These are phyloP conservation scores for Sorex maritimensis DNA, from an alignment of 2,797 vertebrate species.

Conservation along the genomic window DNA sequence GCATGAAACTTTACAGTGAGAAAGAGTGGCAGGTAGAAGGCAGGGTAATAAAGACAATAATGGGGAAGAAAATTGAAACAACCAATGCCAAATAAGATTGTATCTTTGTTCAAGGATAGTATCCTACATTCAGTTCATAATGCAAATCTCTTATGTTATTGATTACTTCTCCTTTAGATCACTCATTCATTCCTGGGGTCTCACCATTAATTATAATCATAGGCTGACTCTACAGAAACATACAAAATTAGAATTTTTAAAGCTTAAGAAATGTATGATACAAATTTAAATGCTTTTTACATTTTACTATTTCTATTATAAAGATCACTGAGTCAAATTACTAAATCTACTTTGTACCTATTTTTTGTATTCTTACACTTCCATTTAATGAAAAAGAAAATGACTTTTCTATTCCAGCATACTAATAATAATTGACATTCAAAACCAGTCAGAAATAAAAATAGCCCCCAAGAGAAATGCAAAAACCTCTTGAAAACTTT, in stretches of 20 bases:
- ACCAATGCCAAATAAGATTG: neutral
- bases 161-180: neutral
- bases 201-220: neutral
- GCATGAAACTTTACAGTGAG: neutral
- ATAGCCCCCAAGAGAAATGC: neutral
- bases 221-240: neutral
- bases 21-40: neutral
- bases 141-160: neutral
- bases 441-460: neutral
- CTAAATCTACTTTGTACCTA: constrained; percentile 33
- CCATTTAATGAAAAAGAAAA: constrained; percentile 9
- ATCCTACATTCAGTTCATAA: neutral
- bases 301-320: constrained; percentile 47
- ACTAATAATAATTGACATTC: neutral
- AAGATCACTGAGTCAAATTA: constrained; percentile 19
- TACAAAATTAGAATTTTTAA: neutral
- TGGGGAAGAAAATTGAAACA: constrained; percentile 7
- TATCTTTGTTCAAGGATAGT: neutral
- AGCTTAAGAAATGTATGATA: neutral
- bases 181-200: neutral
- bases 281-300: neutral
- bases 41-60: neutral
- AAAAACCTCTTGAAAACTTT: neutral
- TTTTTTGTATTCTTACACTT: neutral
- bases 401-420: neutral